Base-by-base conservation (phyloP, 1,140 invertebrate species). In the Sitobion miscanthi region DNA sequence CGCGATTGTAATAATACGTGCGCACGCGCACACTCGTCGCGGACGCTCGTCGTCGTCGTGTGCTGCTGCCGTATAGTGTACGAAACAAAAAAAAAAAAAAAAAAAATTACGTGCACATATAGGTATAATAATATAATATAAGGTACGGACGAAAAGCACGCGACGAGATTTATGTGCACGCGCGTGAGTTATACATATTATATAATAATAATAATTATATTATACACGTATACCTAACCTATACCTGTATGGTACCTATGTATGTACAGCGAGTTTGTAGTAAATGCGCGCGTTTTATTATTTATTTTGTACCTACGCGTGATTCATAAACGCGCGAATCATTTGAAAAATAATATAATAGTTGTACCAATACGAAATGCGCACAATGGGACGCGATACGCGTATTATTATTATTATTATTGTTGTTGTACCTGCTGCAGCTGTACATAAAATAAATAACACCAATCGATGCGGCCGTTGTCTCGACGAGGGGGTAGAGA, bases 141-240 rank as follows among this genome's bases (percentile, higher is more conserved):
- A 49, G 9, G 86, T n/a, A 49, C 45, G 30, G 30, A 20, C 14
- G 25, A 47, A 57, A 57, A 38, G 38, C 54, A 90, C 88, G 88
- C 88, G 88, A 90, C 54, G 88, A 62, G 88, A 90, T 62, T 90
- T 90, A 90, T 45, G 88, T 42, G 88, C 52, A 54, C n/a, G 49
- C 87, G 86, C 62, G 62, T 17, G 30, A 77, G 62, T 77, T 77
- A 77, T 17, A 77, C 62, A n/a, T 77, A 77, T 77, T 77, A 77
- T 77, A 77, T n/a, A 69, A n/a, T 69, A 69, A 69, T 77, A 17
- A 77, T 77, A 14, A 77, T 77, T 9, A 52, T 57, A 57, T 57
- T 57, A 57, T 57, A 57, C 7, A 25, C 7, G 21, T 23, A 25
- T 21, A 21, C 6, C 21, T 7, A 20, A 25, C 7, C 6, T 23